These are phyloP conservation scores for Halichoeres trimaculatus DNA, from an alignment of 2,113 vertebrate genomes.

Conservation along the genomic window DNA sequence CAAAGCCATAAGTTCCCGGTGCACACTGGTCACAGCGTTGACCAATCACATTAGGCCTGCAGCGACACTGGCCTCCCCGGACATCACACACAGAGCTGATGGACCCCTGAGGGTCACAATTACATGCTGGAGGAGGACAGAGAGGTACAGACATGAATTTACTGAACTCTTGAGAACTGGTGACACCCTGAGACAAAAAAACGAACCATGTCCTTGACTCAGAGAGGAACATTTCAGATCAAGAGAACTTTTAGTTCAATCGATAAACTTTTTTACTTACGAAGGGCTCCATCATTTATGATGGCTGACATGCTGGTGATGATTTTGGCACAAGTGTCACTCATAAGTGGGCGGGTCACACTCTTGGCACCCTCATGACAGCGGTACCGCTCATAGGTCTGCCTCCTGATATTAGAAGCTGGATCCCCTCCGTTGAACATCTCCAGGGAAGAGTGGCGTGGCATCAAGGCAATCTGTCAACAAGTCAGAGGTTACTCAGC, in stretches of 20 bases:
- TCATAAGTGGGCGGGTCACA: constrained; percentile 78
- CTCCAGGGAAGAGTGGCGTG: constrained; percentile 89
- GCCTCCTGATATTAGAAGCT: constrained; percentile 82
- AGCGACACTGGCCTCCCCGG: constrained; percentile 92
- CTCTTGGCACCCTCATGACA: constrained; percentile 87
- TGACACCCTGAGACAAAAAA: neutral
- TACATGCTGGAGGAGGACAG: constrained; percentile 85
- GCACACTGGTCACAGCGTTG: constrained; percentile 89
- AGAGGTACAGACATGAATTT: neutral
- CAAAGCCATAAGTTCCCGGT: constrained; percentile 91
- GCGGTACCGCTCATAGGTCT: constrained; percentile 90
- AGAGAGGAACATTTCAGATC: no score
- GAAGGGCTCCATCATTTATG: constrained; percentile 89
- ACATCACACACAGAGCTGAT: constrained; percentile 90
- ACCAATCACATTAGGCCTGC: constrained; percentile 89
- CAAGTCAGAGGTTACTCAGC: no score
- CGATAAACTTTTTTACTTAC: constrained; percentile 83
- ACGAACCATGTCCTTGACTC: no score
- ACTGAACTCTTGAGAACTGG: neutral
- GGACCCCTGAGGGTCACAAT: constrained; percentile 93
- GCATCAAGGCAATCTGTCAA: constrained; percentile 89
- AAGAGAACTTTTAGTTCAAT: neutral
- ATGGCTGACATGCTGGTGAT: constrained; percentile 91
- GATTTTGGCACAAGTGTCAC: constrained; percentile 88
- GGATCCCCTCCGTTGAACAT: constrained; percentile 92